Base-by-base conservation (phyloP, 2,113 vertebrate genomes). In the Hymenochirus boettgeri region DNA sequence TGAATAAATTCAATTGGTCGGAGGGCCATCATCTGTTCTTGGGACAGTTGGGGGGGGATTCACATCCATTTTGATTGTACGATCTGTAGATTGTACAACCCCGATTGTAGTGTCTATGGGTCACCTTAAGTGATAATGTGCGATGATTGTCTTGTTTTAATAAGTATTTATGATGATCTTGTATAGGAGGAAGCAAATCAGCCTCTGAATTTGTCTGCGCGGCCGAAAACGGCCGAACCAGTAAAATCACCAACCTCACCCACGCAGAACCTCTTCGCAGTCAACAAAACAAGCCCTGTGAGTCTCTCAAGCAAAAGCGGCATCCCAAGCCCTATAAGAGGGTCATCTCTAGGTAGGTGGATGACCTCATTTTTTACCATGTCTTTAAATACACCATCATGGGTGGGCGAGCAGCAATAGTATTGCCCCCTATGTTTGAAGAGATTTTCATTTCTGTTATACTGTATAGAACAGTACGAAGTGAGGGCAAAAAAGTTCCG, bases 141-240 rank as follows among this genome's bases (percentile, higher is more conserved):
- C 39, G n/a, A n/a, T n/a, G n/a, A n/a, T n/a, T n/a, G n/a, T n/a
- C 17, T 2, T 42, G 39, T 42, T 5, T 5, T 15, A 42, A 42
- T 42, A 4, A 1, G 5, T 42, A 6, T 42, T 1, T 42, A 81
- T 86, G 77, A 82, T 82, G 76, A 83, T 83, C 73, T 83, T 76
- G 79, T 71, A 54, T 74, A 99, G 96, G 96, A 99, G 82, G 96
- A 99, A 84, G 91, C 92, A 78, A 90, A 92, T 45, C 96, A 99
- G 88, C 96, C 96, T 15, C 90, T 98, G 83, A 98, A 99, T 82
- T 90, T 99, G 72, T 99, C 96, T 64, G 90, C 96, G 70, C 76
- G 96, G 81, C 96, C 94, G 74, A 99, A 98, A 88, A 98, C 92
- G 54, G 88, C 88, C 7, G 96, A 98, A 65, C 82, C 91, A 57